Evolutionary conservation across 2,888 invertebrate genomes (phyloP), one percentile per base, ranked within the genome.

Genomic region (Mallateleia sp.): DNA sequence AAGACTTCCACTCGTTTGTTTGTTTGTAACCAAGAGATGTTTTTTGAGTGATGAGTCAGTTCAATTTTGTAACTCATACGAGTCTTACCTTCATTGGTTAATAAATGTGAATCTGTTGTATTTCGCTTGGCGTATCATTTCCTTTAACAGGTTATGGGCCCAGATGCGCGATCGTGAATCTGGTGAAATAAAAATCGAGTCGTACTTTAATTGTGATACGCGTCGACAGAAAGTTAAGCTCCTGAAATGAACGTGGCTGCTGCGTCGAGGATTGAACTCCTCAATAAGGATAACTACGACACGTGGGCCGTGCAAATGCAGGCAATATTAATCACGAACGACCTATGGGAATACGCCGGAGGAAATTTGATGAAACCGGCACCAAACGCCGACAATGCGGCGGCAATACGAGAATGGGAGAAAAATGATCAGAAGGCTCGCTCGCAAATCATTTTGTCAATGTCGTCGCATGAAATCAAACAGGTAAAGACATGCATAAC

Each of bases 291-390:
- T 50, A 50, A 50, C 9, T 50, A 20, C 50, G 54, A 54, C 54
- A 54, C 24, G 25, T 54, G 54, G 54, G 54, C 54, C 54, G 25
- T 54, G 54, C 25, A 24, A 24, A 54, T 54, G 54, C 54, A 54
- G 54, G 54, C 54, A 6, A 24, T 54, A 4, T 25, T 22, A 2
- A 24, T 54, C 54, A 54, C 54, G 54, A 24, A 22, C 14, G 54
- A 54, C 22, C 11, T 54, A 22, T 54, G 54, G 54, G 54, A 54
- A 24, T 54, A 22, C 24, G 54, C 22, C 15, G 54, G 54, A 22
- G 54, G 54, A 15, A 24, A 54, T 54, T 54, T 14, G 14, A 58
- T 58, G 28, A 62, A 62, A 38, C 60, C 60, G 28, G 60, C 38
- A 62, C 60, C 22, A 62, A 22, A 8, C 2, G 38, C 20, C 2